phyloP scores from a whole-genome alignment of 2,113 vertebrate genomes.

The Mastomys coucha region DNA sequence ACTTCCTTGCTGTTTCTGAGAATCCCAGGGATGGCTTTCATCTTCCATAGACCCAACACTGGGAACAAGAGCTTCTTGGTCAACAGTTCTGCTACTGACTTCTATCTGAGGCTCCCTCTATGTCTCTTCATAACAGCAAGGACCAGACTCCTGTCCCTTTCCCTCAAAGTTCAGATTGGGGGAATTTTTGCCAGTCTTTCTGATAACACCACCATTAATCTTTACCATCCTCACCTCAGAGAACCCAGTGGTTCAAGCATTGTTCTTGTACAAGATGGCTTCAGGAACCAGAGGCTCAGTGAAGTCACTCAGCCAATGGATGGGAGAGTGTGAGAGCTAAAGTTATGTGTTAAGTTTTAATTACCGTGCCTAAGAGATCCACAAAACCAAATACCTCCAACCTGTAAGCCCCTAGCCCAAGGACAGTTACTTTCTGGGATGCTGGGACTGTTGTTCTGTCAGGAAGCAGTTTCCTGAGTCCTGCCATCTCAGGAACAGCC shows the following conservation, averaged over 20 bases:
- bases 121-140: background rate
- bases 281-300: background rate
- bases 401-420: too few species aligned
- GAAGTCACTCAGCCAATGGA: background rate
- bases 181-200: background rate
- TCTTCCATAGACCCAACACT: background rate
- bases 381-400: background rate
- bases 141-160: background rate
- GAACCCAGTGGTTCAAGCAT: background rate
- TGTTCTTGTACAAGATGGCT: rapidly evolving
- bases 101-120: background rate
- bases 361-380: background rate
- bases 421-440: background rate
- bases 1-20: slow-evolving; percentile 25
- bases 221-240: background rate
- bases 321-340: background rate
- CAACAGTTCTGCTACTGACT: background rate
- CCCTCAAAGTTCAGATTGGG: background rate
- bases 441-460: too few species aligned
- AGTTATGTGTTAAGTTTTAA: background rate
- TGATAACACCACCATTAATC: background rate
- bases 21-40: background rate
- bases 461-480: too few species aligned
- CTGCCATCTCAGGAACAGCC: too few species aligned
- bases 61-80: background rate